Evolutionary conservation across 2,797 vertebrate genomes (phyloP), one percentile per base, ranked within the genome.

Genomic region (Sebastes iracundus): DNA sequence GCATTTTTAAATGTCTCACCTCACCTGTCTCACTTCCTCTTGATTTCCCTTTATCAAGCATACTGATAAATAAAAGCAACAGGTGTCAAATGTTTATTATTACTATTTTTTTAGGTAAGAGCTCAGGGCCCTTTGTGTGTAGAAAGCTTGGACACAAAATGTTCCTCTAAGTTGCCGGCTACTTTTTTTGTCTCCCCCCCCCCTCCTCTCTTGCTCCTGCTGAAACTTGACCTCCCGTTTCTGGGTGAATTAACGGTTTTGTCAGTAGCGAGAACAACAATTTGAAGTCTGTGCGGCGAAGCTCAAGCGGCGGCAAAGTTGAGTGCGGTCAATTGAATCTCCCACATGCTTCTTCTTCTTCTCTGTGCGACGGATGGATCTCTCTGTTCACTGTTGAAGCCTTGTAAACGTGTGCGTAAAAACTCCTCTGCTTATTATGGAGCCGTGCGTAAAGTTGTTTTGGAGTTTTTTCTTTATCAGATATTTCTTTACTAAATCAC

Each of bases 161-260:
- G 56, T 83, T 84, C 60, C 81, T 87, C 65, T 60, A 76, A 79
- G 42, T 82, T 86, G 69, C 65, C n/a, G 61, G 67, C 79, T 82
- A 62, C 81, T 75, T 32, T 74, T 7, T 46, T 46, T 3, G 38
- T 11, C 4, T 6, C 7, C 18, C n/a, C 10, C 49, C 79, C 75
- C 46, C 72, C 12, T 9, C 20, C 14, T 18, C 42, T 46, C 14
- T 46, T 72, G 70, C 85, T 86, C 69, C 83, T 86, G 83, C 84
- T 91, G 90, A 92, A 91, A 92, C 86, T 88, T 94, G 91, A 93
- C 92, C 93, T 89, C 81, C 80, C 4, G 88, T 94, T 94, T 92
- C 91, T 93, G 92, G 92, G 88, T 93, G 94, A 94, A 93, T 92
- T 92, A 87, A 93, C 91, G 81, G 89, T 90, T 93, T 92, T 92